Evolutionary conservation across 2,888 invertebrate species (phyloP).

Genomic region (Tenthredo amoena): DNA sequence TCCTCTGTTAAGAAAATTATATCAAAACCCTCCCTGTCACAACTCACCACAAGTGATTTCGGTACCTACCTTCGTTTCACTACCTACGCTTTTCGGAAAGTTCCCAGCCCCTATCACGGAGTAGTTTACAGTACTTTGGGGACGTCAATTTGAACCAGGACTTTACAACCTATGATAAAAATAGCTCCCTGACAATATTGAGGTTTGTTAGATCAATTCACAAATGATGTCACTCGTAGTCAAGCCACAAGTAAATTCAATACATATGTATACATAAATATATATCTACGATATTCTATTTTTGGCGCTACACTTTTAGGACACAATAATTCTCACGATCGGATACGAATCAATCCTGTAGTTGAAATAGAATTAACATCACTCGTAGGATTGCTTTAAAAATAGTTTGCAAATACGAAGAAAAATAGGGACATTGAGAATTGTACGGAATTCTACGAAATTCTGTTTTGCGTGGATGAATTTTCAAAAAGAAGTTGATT

Average conservation of each 20-base stretch:
- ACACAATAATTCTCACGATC: not conserved
- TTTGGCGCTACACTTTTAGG: not conserved
- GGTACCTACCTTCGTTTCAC: not conserved
- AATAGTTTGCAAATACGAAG: not conserved
- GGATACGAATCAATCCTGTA: not conserved
- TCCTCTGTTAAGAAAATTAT: conserved; percentile 14
- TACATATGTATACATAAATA: too few species aligned
- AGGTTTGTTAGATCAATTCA: conserved; percentile 5
- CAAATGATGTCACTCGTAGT: conserved; percentile 18
- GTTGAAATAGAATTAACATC: not conserved
- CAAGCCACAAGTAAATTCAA: not conserved
- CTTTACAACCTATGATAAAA: not conserved
- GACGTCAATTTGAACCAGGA: not conserved
- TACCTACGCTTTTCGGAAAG: not conserved
- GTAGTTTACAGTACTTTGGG: not conserved
- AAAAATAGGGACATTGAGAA: not conserved
- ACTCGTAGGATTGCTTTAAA: not conserved
- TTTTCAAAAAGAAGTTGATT: not conserved
- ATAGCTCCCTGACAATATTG: conserved; percentile 4
- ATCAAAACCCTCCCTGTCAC: not conserved
- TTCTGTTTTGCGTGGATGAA: not conserved
- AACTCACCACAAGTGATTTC: conserved; percentile 15
- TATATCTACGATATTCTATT: not conserved
- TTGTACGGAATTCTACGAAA: not conserved
- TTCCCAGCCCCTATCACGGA: not conserved